Base-by-base conservation (phyloP, 1,140 invertebrate genomes). In the Plutomurus gul region DNA sequence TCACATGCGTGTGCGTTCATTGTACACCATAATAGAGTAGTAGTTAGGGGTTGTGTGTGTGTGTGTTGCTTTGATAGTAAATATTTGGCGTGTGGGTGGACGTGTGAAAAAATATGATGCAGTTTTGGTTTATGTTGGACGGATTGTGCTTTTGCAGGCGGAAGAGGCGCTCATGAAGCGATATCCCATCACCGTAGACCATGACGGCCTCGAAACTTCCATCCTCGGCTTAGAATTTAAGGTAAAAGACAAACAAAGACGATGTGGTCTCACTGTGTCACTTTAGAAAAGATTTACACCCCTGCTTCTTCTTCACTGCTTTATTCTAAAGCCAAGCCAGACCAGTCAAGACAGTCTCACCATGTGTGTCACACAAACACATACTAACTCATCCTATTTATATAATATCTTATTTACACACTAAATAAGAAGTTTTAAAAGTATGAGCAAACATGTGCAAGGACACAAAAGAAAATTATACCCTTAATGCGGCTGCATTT, bases 181-280 rank as follows among this genome's bases (percentile, higher is more conserved):
- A 47, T 89, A 89, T 10, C 87, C 86, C 27, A 85, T 87, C n/a
- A 87, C 87, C 4, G 86, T 87, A 65, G 88, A 90, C 76, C 86
- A 88, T 5, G 90, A 91, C 79, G 91, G 92, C 0, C 87, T 94
- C 39, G 92, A 94, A 84, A 91, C 92, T 56, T 91, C 92, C 1
- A 90, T 90, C 5, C 86, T 94, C 1, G 92, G 91, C 30, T 85
- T 93, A 13, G 81, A 86, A 84, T 95, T 96, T 85, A 89, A 90
- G 80, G 93, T 82, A 79, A 72, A 36, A 47, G 27, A 72, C 37
- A 39, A 51, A 46, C 70, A 72, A 27, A 39, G 39, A 39, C 40
- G 70, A 7, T 43, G 70, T n/a, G 27, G 56, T 65, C 56, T n/a
- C 56, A 65, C 56, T 65, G 27, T 65, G 56, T 65, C 56, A 65